Evolutionary conservation across 2,888 invertebrate species (phyloP), one percentile per base, ranked within the genome.

Genomic region (Lottia scabra): DNA sequence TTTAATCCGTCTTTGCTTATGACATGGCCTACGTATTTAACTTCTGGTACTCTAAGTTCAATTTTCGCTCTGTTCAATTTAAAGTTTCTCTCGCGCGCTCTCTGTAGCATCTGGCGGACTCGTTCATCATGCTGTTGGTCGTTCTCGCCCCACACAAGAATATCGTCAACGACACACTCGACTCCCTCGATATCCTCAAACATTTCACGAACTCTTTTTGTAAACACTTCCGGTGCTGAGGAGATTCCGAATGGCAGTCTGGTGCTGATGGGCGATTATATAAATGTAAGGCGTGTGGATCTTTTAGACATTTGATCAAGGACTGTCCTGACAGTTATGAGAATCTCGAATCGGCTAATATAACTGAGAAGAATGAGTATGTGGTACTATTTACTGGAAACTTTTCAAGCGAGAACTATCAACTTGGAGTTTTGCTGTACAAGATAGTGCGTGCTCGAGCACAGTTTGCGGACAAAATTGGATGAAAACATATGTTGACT

Each of bases 311-410:
- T 73, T 43, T 72, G 8, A 67, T 73, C 13, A 70, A 69, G 38
- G 67, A 71, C 19, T 74, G 72, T 73, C 76, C 76, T n/a, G n/a
- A n/a, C n/a, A n/a, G n/a, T n/a, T n/a, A n/a, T n/a, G n/a, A n/a
- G n/a, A n/a, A n/a, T n/a, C 15, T 74, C 27, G 62, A 56, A 56
- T 62, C 23, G 43, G 26, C 43, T n/a, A 63, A 27, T n/a, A 15
- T 46, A 15, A 74, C 63, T 43, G 62, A 63, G 38, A 23, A 19
- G 46, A 68, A 67, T 45, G 73, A 75, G 62, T 68, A 77, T 27
- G 77, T 73, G 19, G 72, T 72, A 16, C 45, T 76, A 26, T 76
- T 76, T 44, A 76, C 74, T 16, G 76, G 76, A 48, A 72, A 74
- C 30, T 69, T 64, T 46, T 15, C 5, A 26, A 68, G 43, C 46